Evolutionary conservation across 2,888 invertebrate species (phyloP), one percentile per base, ranked within the genome.

Genomic region (Clostera curtula): DNA sequence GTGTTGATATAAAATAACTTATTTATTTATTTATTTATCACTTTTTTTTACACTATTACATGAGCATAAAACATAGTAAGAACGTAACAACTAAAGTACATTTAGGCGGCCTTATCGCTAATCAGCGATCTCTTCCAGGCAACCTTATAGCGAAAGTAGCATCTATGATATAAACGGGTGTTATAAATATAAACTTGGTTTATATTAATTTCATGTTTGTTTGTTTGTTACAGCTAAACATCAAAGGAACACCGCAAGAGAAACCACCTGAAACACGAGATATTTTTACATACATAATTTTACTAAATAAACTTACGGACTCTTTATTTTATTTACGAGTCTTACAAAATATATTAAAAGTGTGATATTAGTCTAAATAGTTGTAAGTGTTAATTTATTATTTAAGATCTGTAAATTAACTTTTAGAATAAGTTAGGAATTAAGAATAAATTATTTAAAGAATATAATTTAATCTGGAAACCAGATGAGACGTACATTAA

Each of bases 291-390:
- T 35, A 21, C n/a, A 27, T 3, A 24, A 11, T 6, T 8, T 12
- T 12, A 4, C 12, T 17, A 43, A 27, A 26, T 29, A 24, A 23
- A 15, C 8, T 15, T 13, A 24, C 29, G 19, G 19, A 30, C 32
- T 34, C 18, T 33, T 33, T 24, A 28, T 31, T 31, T 36, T 34
- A 43, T 40, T 24, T 11, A 24, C 26, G 7, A 12, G 45, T 48
- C 36, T 49, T 36, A 40, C 39, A 50, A 54, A 56, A 48, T 50
- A 51, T 44, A 45, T 8, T n/a, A 48, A 66, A 71, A 74, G 74
- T 82, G 82, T 82, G 82, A 82, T 83, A 83, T 71, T 83, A 82
- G 76, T 46, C 34, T 62, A 71, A 48, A 40, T 65, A 60, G 21
- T 21, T 39, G 1, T 75, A 73, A 72, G 72, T 61, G 67, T 68